These are phyloP conservation scores for Cyprinodon tularosa DNA, from an alignment of 2,113 vertebrate genomes.

Conservation along the genomic window DNA sequence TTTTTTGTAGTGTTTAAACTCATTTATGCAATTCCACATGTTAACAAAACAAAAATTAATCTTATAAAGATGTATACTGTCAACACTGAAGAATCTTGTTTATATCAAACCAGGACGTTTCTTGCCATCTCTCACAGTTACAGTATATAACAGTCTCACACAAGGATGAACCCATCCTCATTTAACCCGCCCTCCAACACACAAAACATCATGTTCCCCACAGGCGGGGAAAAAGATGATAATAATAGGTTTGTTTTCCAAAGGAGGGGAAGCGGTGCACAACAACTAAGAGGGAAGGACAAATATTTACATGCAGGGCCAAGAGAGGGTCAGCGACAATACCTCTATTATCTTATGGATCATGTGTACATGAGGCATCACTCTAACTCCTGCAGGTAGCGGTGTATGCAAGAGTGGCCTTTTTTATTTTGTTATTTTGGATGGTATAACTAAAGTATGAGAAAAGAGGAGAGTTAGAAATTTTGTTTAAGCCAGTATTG, in stretches of 20 bases:
- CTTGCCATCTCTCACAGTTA: conserved; percentile 37
- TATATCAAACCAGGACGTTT: conserved; percentile 25
- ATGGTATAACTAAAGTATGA: too few species aligned
- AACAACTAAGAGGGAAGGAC: conserved; percentile 61
- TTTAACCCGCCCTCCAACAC: conserved; percentile 41
- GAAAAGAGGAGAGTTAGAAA: too few species aligned
- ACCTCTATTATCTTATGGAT: conserved; percentile 51
- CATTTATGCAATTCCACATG: neutral
- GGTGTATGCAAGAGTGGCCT: too few species aligned
- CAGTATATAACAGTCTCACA: conserved; percentile 30
- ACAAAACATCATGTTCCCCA: conserved; percentile 24
- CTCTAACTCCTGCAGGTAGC: conserved; percentile 3
- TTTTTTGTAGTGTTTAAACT: too few species aligned
- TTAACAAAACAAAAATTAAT: neutral
- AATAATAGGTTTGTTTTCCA: conserved; percentile 76
- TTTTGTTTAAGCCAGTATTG: too few species aligned
- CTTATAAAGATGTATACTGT: neutral
- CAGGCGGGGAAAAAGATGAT: conserved; percentile 26
- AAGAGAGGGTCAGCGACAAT: conserved; percentile 49
- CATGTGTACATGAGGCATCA: conserved; percentile 28
- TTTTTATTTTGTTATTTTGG: too few species aligned
- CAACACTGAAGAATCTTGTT: neutral
- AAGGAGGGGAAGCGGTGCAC: conserved; percentile 62
- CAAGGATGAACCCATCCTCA: conserved; percentile 42
- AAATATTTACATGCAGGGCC: conserved; percentile 76